A percentile compares a stretch with the other conserved stretches of the same genome.
These are phyloP conservation scores for Ormyrus pomaceus DNA, from an alignment of 2,888 invertebrate species.

Conservation along the genomic window DNA sequence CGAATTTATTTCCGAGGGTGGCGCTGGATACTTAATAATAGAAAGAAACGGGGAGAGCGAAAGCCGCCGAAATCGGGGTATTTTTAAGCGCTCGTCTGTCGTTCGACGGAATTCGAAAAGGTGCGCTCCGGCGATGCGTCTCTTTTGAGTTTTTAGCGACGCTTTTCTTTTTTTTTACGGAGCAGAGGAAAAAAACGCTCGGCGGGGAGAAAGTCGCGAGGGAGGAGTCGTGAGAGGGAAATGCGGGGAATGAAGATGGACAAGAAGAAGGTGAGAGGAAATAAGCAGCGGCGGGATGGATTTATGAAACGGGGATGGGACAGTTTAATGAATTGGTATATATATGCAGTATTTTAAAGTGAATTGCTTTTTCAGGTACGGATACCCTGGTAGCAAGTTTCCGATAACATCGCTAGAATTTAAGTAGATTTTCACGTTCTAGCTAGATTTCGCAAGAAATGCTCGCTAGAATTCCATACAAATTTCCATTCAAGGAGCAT, in stretches of 20 bases:
- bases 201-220: neutral
- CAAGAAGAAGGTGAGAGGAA: neutral
- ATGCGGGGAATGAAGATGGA: neutral
- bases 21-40: slow-evolving; percentile 13
- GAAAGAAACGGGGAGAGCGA: neutral
- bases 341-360: too few relatives aligned
- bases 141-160: neutral
- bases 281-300: neutral
- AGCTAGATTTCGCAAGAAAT: too few relatives aligned
- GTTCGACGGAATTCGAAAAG: neutral
- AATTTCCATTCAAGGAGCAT: too few relatives aligned
- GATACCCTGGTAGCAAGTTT: too few relatives aligned
- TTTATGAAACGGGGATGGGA: too few relatives aligned
- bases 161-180: neutral
- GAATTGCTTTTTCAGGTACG: too few relatives aligned
- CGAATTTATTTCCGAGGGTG: slow-evolving; percentile 31
- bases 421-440: too few relatives aligned
- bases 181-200: neutral
- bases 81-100: slow-evolving; percentile 32
- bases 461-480: too few relatives aligned
- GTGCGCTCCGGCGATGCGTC: neutral
- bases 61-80: neutral
- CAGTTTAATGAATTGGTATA: too few relatives aligned
- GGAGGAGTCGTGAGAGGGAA: neutral
- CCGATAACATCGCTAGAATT: too few relatives aligned